Base-by-base conservation (phyloP, 2,113 vertebrate genomes). In the Toxotes jaculatrix region DNA sequence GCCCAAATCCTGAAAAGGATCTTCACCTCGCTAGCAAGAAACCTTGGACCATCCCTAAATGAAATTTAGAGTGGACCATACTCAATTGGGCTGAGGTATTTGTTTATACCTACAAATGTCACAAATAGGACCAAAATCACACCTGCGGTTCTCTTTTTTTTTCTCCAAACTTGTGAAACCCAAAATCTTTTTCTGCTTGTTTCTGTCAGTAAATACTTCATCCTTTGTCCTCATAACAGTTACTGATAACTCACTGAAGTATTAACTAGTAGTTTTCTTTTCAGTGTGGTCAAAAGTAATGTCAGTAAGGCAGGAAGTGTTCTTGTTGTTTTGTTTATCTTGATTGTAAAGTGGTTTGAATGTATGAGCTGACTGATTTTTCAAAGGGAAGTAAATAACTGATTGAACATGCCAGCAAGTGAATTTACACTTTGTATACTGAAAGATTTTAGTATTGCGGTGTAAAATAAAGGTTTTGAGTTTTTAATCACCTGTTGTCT, bases 1-100 rank as follows among this genome's bases (percentile, higher is more conserved):
- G 91, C 93, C 91, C 94, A 94, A 93, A 84, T 88, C 91, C 93
- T 92, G 93, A 92, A 91, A 93, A 89, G 88, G 91, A 91, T 89
- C 92, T 42, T 87, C 93, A 90, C 88, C 87, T 93, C 91, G 84
- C 66, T 93, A 89, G 82, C 90, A 91, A 93, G 90, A 93, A 89
- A 84, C 86, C 88, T 85, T 62, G 90, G 89, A 95, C 79, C 87
- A 88, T 87, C 79, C 68, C 65, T 42, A 73, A 73, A 80, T 83
- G 81, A 90, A 94, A 89, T 80, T 91, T 87, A 89, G 42, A 91
- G 85, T 40, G 91, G 92, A 92, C 88, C 88, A 69, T 87, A 84
- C 63, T 82, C 53, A 56, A 90, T 92, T 85, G 83, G 88, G 53
- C 79, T 69, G 73, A 89, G 85, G 80, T 84, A 74, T 87, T 82